phyloP scores from a whole-genome alignment of 92 coral and sea anemone genomes.

The Bergia sp. region DNA sequence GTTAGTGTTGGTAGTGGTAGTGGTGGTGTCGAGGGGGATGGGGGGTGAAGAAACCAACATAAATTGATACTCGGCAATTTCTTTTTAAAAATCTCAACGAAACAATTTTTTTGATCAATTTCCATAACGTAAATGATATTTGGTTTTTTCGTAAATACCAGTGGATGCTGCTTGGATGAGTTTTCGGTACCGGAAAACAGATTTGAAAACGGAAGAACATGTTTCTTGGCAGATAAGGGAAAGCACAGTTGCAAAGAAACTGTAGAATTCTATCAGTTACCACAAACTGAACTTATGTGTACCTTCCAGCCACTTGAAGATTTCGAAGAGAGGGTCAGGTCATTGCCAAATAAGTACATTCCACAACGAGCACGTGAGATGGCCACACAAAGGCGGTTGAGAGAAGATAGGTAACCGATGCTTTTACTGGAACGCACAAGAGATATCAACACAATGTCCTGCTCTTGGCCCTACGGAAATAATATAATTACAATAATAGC shows the following conservation, averaged over 20 bases:
- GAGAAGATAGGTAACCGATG: slow-evolving; percentile 71
- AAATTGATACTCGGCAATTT: no score
- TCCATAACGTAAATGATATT: no score
- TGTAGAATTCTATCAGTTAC: background rate
- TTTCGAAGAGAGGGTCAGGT: background rate
- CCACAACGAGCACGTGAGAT: slow-evolving; percentile 85
- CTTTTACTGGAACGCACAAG: slow-evolving; percentile 67
- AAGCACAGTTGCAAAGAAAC: background rate
- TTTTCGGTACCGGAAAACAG: no score
- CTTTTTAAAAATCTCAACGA: no score
- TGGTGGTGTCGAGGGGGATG: no score
- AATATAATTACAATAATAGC: background rate
- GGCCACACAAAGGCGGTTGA: slow-evolving; percentile 84
- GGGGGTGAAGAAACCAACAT: no score
- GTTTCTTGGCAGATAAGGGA: no score
- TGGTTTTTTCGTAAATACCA: no score
- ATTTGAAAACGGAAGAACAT: no score
- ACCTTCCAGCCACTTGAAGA: slow-evolving; percentile 68
- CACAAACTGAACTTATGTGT: background rate
- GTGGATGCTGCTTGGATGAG: no score
- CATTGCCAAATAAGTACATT: slow-evolving; percentile 77
- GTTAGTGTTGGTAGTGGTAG: no score
- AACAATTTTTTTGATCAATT: no score
- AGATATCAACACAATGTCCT: slow-evolving; percentile 78
- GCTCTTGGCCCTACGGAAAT: slow-evolving; percentile 73